Base-by-base conservation (phyloP, 2,113 vertebrate genomes). In the Hemiprocne comata region DNA sequence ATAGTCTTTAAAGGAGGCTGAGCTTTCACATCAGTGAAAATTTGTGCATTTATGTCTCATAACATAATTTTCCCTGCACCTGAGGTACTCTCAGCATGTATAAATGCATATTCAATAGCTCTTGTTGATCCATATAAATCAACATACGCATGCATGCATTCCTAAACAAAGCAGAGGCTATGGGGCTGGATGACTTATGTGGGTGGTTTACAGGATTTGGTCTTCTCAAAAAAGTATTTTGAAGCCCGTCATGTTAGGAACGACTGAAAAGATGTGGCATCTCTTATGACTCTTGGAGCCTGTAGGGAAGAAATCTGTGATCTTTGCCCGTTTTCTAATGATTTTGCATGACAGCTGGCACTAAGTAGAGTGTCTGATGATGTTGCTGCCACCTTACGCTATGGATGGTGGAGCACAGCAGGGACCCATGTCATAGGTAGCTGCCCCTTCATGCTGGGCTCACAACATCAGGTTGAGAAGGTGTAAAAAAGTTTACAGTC, bases 101-200 rank as follows among this genome's bases (percentile, higher is more conserved):
- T 80, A 88, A 93, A 87, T 90, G 69, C 61, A 88, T 90, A 93
- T 93, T 95, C 85, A 95, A 19, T 87, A 76, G 81, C 36, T 93
- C 54, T 50, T 38, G 36, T 79, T 79, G 92, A 77, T 95, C 2
- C 0, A 73, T 91, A 82, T 58, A 76, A 87, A 85, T 25, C 1
- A 48, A 17, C n/a, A 62, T 94, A 36, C 83, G 17, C 28, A 67
- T 18, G 9, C 1, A 3, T 80, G 77, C 92, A 42, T 90, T 90
- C 61, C 69, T 67, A 60, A 90, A 90, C 38, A 92, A 91, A 82
- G 71, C 15, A 29, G 90, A 92, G 53, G 11, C 21, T 38, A 62
- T 36, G 34, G 17, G 29, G 10, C 18, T 90, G 64, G 55, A 44
- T 61, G 48, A 17, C 33, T 90, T 64, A 38, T 60, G 46, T 53